These are phyloP conservation scores for Thymallus thymallus DNA, from an alignment of 2,113 vertebrate genomes.

Conservation along the genomic window DNA sequence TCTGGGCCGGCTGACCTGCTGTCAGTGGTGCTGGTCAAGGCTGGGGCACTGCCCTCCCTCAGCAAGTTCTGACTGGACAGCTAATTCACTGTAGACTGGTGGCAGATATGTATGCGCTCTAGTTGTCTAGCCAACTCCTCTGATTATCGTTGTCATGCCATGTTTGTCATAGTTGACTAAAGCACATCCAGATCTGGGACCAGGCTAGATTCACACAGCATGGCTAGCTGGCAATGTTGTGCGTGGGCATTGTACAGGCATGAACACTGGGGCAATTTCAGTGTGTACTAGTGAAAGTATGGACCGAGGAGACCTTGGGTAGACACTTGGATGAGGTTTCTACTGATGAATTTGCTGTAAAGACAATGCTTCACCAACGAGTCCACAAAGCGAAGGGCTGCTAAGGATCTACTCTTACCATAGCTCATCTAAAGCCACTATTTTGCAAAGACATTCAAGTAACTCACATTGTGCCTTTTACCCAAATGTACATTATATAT, in stretches of 20 bases:
- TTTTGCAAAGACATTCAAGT: constrained; percentile 1
- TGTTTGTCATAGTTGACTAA: too few relatives aligned
- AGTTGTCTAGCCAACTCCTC: constrained; percentile 45
- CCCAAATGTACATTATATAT: background rate
- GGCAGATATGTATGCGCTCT: constrained; percentile 20
- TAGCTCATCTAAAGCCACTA: constrained; percentile 48
- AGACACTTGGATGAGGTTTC: too few relatives aligned
- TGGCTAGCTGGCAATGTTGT: too few relatives aligned
- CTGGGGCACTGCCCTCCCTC: constrained; percentile 64
- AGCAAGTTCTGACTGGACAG: constrained; percentile 67
- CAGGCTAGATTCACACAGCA: too few relatives aligned
- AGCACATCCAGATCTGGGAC: constrained; percentile 3
- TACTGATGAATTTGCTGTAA: too few relatives aligned
- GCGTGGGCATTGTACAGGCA: too few relatives aligned
- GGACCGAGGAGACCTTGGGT: too few relatives aligned
- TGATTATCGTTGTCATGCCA: background rate
- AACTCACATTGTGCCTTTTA: background rate
- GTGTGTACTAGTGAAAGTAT: too few relatives aligned
- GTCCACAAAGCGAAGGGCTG: too few relatives aligned
- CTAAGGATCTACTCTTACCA: too few relatives aligned
- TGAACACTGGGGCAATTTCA: too few relatives aligned
- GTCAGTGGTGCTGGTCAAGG: constrained; percentile 75
- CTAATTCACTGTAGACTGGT: background rate
- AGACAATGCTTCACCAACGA: too few relatives aligned
- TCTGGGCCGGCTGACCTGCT: constrained; percentile 68